Evolutionary conservation across 2,888 invertebrate genomes (phyloP), one percentile per base, ranked within the genome.

Genomic region (Sylvicola cinctus): DNA sequence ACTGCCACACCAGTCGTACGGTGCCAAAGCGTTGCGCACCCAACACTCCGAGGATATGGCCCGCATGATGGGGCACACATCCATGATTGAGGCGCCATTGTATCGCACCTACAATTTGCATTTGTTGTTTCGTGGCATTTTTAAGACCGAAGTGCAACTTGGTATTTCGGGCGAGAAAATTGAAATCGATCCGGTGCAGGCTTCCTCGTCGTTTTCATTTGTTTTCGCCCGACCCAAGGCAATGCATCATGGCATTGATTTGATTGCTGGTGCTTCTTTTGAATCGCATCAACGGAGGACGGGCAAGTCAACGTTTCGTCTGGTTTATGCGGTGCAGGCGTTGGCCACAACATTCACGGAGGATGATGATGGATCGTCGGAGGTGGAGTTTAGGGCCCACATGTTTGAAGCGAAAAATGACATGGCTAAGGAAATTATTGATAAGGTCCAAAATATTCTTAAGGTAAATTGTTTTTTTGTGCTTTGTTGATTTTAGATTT

Each of bases 81-180:
- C 73, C 41, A 75, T 76, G 35, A 74, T 88, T 50, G 84, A 85
- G 45, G 87, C 88, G 10, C 84, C 87, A 0, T 64, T 85, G 42
- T 88, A 85, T 59, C 79, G 84, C 50, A 74, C 79, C 0, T 84
- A 70, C 54, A 70, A 71, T 45, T 79, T 88, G 2, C 67, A 72
- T 43, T 67, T 88, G 44, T 61, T 84, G 23, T 77, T 77, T 46
- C 83, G 78, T 63, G 70, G 87, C 38, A 63, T 80, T 44, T 68
- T 81, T 15, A 87, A 78, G 55, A 76, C 76, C 13, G 78, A 81
- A 44, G 81, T 90, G 3, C 80, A 81, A 47, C 63, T 91, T 29
- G 83, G 85, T 31, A 75, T 91, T 41, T 87, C 87, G 11, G 75
- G 85, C 5, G 88, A 90, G 46, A 80, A 84, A 52, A 74, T 91